These are phyloP conservation scores for Scleropages formosus DNA, from an alignment of 2,797 vertebrate species.

Conservation along the genomic window DNA sequence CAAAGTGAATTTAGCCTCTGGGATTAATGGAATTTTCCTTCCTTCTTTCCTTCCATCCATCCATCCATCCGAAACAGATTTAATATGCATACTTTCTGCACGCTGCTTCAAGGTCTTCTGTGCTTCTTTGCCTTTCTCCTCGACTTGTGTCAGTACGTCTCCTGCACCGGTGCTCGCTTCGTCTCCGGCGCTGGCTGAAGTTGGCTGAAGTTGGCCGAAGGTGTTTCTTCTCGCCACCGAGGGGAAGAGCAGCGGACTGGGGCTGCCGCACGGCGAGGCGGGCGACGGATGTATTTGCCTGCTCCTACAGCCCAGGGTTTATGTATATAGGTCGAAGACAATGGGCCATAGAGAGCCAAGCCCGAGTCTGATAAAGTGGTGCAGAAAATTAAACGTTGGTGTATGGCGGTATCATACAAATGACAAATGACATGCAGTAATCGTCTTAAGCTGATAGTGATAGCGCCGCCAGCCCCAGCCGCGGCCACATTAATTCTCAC, in stretches of 20 bases:
- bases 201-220: too few species aligned
- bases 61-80: too few species aligned
- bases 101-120: too few species aligned
- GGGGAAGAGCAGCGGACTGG: not conserved
- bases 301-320: slow-evolving; percentile 52
- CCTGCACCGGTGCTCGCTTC: too few species aligned
- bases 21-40: too few species aligned
- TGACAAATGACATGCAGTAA: slow-evolving; percentile 72
- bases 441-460: slow-evolving; percentile 69
- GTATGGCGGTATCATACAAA: slow-evolving; percentile 69
- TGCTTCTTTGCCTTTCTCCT: too few species aligned
- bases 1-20: too few species aligned
- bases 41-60: too few species aligned
- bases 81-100: too few species aligned
- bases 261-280: slow-evolving; percentile 40
- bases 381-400: slow-evolving; percentile 70
- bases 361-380: slow-evolving; percentile 51
- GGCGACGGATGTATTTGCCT: slow-evolving; percentile 41
- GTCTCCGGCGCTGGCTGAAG: too few species aligned
- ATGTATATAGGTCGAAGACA: slow-evolving; percentile 67
- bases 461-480: slow-evolving; percentile 49
- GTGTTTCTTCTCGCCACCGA: too few species aligned
- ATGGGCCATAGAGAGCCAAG: slow-evolving; percentile 52
- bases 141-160: too few species aligned
- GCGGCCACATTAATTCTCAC: slow-evolving; percentile 52